Evolutionary conservation across 2,888 invertebrate species (phyloP).

Genomic region (Dynastes maya): DNA sequence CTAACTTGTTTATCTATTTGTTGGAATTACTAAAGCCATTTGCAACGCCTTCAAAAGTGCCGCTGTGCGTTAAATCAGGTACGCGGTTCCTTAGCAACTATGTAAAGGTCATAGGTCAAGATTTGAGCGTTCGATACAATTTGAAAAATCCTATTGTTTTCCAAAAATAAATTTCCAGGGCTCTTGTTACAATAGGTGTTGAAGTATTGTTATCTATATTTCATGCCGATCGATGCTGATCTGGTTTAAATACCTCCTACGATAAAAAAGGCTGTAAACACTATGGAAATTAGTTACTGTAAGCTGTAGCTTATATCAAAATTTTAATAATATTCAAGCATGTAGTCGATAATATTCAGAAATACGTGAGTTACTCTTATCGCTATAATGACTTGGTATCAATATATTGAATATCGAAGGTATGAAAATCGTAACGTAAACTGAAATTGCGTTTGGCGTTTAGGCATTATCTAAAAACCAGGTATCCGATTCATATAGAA

Average conservation of each 20-base stretch:
- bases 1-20: slow-evolving; percentile 33
- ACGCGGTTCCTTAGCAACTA: slow-evolving; percentile 52
- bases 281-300: background rate
- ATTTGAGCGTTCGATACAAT: slow-evolving; percentile 51
- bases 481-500: too few species aligned
- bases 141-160: slow-evolving; percentile 42
- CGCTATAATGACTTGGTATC: too few species aligned
- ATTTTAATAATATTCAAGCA: background rate
- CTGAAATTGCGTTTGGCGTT: too few species aligned
- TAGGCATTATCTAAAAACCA: too few species aligned
- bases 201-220: background rate
- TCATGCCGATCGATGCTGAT: background rate
- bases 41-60: slow-evolving; percentile 39
- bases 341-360: background rate
- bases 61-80: slow-evolving; percentile 28
- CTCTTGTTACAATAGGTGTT: background rate
- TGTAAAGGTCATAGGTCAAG: slow-evolving; percentile 50
- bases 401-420: too few species aligned
- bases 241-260: background rate
- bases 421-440: too few species aligned
- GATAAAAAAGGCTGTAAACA: background rate
- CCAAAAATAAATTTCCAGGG: slow-evolving; percentile 46
- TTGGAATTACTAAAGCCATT: background rate
- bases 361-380: background rate
- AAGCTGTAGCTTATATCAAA: background rate